phyloP scores from a whole-genome alignment of 2,797 vertebrate genomes.

The Avahi laniger region DNA sequence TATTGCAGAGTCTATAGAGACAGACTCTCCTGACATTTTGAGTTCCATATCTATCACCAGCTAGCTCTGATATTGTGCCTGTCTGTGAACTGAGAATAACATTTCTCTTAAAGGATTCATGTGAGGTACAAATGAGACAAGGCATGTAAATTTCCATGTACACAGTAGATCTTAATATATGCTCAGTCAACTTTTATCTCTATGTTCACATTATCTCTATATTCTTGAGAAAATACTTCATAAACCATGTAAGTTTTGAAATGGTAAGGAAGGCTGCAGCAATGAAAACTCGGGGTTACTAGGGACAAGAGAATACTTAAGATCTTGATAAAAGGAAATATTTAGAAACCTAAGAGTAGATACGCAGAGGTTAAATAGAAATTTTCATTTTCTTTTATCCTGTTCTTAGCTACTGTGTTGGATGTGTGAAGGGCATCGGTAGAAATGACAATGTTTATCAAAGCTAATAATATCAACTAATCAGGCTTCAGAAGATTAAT shows the following conservation, averaged over 20 bases:
- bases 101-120: neutral
- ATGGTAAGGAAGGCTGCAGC: neutral
- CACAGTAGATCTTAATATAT: neutral
- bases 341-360: neutral
- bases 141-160: neutral
- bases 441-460: neutral
- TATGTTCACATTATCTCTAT: neutral
- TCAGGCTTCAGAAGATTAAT: neutral
- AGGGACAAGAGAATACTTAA: neutral
- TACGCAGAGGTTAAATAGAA: neutral
- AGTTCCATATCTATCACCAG: neutral
- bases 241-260: neutral
- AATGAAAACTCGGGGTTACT: neutral
- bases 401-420: neutral
- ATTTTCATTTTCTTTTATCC: neutral
- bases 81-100: neutral
- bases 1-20: neutral
- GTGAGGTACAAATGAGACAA: neutral
- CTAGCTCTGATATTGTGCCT: neutral
- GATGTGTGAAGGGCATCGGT: neutral
- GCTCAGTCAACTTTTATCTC: neutral
- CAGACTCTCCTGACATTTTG: neutral
- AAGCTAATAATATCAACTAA: neutral
- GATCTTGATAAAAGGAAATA: neutral
- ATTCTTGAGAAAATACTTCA: neutral